Base-by-base conservation (phyloP, 2,797 vertebrate genomes). In the Typhlichthys subterraneus region DNA sequence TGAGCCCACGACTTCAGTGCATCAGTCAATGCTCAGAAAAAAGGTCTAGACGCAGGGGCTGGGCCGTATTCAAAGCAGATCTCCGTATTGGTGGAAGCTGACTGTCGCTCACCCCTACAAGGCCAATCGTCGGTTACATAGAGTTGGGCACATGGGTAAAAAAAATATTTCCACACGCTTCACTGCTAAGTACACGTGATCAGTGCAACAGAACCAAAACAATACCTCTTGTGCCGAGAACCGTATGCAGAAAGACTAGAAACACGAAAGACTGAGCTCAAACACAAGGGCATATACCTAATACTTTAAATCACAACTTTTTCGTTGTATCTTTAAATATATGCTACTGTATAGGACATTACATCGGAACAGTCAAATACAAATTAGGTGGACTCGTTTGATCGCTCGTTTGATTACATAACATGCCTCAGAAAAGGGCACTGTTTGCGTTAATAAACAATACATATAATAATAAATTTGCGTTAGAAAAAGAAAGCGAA, bases 121-220 rank as follows among this genome's bases (percentile, higher is more conserved):
- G 86, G 86, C 81, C 76, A 72, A 5, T 64, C 74, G 79, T 80
- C 87, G 82, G 84, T 66, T 78, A 33, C 68, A 64, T 1, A 11
- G 69, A 77, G 52, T 15, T n/a, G 29, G 69, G 65, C 79, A 84
- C 83, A 68, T 80, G 66, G 74, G 76, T 72, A 55, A 61, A 77
- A 70, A 74, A 67, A 73, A 72, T 3, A 84, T 12, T 72, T 69
- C 83, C 71, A 85, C 87, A 87, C 72, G 63, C 76, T 45, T 77
- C 57, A 84, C 80, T 68, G 79, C 59, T 54, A 55, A 57, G 73
- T 81, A 88, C 91, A 93, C 91, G 90, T 92, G 90, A 92, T 77
- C 76, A n/a, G 51, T 63, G 66, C 61, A 70, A 3, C 62, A 68
- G 69, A 80, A 67, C 61, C 77, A 87, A 83, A 92, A 92, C 87